These are phyloP conservation scores for Girardinus metallicus DNA, from an alignment of 2,797 vertebrate genomes.

Conservation along the genomic window DNA sequence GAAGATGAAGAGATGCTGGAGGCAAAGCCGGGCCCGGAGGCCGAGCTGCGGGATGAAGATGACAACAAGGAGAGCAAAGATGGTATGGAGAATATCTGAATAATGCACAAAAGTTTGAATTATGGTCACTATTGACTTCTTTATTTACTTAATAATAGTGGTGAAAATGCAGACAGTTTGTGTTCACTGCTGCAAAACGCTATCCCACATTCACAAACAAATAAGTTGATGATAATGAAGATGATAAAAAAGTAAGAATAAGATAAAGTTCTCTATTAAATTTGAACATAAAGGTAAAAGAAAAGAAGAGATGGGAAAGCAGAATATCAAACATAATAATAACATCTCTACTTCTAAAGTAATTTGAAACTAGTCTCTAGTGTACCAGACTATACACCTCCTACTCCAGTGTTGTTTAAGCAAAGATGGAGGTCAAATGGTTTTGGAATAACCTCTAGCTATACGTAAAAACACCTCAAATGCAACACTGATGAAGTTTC, in stretches of 20 bases:
- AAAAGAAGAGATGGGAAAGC: not conserved
- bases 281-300: not conserved
- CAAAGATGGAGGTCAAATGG: not conserved
- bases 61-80: constrained; percentile 90
- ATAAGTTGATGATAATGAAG: not conserved
- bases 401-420: not conserved
- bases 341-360: not conserved
- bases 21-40: constrained; percentile 85
- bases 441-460: not conserved
- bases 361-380: not conserved
- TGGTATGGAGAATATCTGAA: constrained; percentile 71
- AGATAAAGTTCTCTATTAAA: not conserved
- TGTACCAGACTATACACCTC: not conserved
- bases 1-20: constrained; percentile 93
- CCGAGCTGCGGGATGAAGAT: constrained; percentile 89
- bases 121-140: not conserved
- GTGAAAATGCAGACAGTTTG: not conserved
- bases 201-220: not conserved
- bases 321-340: not conserved
- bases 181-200: not conserved
- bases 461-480: not conserved
- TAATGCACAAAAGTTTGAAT: not conserved
- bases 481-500: not conserved
- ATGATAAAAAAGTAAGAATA: not conserved
- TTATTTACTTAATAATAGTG: not conserved